These are phyloP conservation scores for Hipposideros armiger DNA, from an alignment of 2,113 vertebrate species.

Conservation along the genomic window DNA sequence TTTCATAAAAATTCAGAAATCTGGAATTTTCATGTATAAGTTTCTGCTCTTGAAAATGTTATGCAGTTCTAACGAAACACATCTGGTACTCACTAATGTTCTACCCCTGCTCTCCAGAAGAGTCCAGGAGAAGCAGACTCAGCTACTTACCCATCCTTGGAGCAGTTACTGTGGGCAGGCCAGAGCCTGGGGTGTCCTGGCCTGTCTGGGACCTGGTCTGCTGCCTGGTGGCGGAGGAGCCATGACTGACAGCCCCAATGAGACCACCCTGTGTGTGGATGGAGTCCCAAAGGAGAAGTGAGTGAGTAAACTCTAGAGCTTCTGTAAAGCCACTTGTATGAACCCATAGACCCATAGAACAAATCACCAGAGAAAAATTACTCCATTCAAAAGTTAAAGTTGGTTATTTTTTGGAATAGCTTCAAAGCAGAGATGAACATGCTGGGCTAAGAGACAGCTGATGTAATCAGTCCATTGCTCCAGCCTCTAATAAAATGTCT, in stretches of 20 bases:
- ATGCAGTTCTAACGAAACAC: neutral
- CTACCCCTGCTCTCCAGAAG: neutral
- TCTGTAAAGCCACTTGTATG: neutral
- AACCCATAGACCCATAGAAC: neutral
- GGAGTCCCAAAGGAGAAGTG: neutral
- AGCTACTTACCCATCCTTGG: too few relatives aligned
- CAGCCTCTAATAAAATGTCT: neutral
- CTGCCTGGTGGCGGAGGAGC: neutral
- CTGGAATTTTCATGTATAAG: neutral
- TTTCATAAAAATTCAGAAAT: conserved; percentile 22
- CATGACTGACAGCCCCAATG: neutral
- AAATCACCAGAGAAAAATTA: neutral
- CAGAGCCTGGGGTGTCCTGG: neutral
- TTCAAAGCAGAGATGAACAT: neutral
- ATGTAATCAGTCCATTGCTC: neutral
- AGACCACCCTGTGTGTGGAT: neutral
- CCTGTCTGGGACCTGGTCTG: neutral
- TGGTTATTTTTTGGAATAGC: neutral
- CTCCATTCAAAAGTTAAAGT: neutral
- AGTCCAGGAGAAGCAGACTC: neutral
- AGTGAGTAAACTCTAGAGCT: neutral
- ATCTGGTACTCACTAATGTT: neutral
- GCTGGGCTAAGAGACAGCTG: neutral
- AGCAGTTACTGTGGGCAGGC: neutral
- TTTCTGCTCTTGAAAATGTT: conserved; percentile 24